Percentiles rank a stretch among this genome's conserved stretches.
Conservation (phyloP, 2,113 vertebrate species). For the Columbina picui region DNA sequence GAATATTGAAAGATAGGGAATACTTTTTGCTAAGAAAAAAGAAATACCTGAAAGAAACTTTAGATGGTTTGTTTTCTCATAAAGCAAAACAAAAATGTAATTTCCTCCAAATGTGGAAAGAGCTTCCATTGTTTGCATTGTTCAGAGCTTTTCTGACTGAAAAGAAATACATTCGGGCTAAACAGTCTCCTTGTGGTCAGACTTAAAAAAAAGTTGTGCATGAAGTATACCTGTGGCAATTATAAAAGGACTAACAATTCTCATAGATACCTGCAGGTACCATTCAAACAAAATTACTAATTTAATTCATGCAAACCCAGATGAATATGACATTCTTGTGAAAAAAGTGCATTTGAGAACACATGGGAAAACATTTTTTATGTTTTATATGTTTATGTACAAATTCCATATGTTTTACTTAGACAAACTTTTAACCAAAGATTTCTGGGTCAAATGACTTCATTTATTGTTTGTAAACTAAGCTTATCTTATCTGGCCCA, state of each 20-base stretch:
- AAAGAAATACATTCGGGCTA: background rate
- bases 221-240: background rate
- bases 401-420: background rate
- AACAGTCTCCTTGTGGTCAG: background rate
- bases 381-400: background rate
- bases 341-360: background rate
- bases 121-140: background rate
- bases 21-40: background rate
- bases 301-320: background rate
- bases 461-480: constrained; percentile 35
- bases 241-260: background rate
- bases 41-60: background rate
- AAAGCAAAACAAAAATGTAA: background rate
- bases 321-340: rapidly evolving
- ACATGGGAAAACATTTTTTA: background rate
- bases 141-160: background rate
- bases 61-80: background rate
- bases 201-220: background rate
- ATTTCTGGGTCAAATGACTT: constrained; percentile 15
- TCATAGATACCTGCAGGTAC: background rate
- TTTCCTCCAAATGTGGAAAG: background rate
- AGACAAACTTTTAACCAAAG: background rate
- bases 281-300: background rate
- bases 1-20: background rate
- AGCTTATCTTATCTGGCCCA: constrained; percentile 15